Evolutionary conservation across 2,113 vertebrate genomes (phyloP).

Genomic region (Chitala chitala): DNA sequence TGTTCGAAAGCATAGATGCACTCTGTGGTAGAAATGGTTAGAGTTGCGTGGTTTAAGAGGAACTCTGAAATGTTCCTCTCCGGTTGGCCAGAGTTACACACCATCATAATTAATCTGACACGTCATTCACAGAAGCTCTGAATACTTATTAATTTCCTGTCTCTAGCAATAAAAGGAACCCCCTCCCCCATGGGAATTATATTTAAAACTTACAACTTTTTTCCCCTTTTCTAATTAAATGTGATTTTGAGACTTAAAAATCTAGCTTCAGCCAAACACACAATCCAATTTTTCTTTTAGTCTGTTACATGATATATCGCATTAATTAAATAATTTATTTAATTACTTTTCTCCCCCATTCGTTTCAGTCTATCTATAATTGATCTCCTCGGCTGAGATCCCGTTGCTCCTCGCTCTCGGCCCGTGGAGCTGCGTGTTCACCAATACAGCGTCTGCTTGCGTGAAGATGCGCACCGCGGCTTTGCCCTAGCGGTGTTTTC

Average conservation of each 20-base stretch:
- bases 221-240: slow-evolving; percentile 67
- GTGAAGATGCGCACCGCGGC: slow-evolving; percentile 23
- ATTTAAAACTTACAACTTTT: slow-evolving; percentile 48
- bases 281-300: slow-evolving; percentile 73
- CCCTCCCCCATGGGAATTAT: slow-evolving; percentile 23
- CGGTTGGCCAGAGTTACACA: not conserved
- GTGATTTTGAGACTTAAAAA: slow-evolving; percentile 64
- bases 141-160: slow-evolving; percentile 56
- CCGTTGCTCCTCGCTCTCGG: slow-evolving; percentile 70
- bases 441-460: slow-evolving; percentile 46
- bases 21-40: too few relatives aligned
- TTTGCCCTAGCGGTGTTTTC: slow-evolving; percentile 25
- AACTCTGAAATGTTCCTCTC: too few relatives aligned
- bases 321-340: slow-evolving; percentile 76
- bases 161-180: slow-evolving; percentile 42
- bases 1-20: too few relatives aligned
- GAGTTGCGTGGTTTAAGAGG: too few relatives aligned
- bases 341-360: slow-evolving; percentile 68
- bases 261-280: slow-evolving; percentile 66
- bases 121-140: slow-evolving; percentile 46
- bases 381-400: slow-evolving; percentile 74
- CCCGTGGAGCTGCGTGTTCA: slow-evolving; percentile 59
- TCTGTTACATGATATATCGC: slow-evolving; percentile 72
- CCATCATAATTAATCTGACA: slow-evolving; percentile 36
- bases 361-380: slow-evolving; percentile 79